A percentile compares a stretch with the other conserved stretches of the same genome.
Conservation (phyloP, 2,888 invertebrate genomes). For the Microplitis manilae region DNA sequence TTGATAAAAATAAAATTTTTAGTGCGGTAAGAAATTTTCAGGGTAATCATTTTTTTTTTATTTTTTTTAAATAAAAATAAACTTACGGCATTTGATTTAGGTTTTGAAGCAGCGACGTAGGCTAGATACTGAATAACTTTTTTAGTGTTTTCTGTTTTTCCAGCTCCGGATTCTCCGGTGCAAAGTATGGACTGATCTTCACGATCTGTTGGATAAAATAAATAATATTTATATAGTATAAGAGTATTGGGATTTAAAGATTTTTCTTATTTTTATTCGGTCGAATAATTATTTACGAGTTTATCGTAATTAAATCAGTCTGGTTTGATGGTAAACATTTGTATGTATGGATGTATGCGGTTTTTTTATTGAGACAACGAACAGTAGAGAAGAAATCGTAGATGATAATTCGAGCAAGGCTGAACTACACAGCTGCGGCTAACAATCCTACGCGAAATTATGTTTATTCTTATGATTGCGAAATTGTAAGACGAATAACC, state of each 20-base stretch:
- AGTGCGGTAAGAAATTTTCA: not conserved
- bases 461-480: constrained; percentile 42
- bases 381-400: constrained; percentile 30
- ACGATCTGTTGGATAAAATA: constrained; percentile 81
- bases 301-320: constrained; percentile 7
- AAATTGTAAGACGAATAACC: constrained; percentile 32
- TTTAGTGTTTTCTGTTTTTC: constrained; percentile 99
- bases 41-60: not conserved
- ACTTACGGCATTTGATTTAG: constrained; percentile 91
- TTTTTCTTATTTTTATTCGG: not conserved
- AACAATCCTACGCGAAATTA: constrained; percentile 42
- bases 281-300: not conserved
- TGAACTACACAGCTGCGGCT: constrained; percentile 25
- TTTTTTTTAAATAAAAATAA: constrained; percentile 6
- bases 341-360: constrained; percentile 33
- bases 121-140: constrained; percentile 99
- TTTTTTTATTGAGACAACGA: constrained; percentile 2
- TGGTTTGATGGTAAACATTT: not conserved
- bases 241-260: too few relatives aligned
- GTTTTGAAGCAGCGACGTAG: constrained; percentile 98
- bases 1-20: not conserved
- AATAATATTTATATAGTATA: constrained; percentile 44
- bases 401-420: constrained; percentile 38
- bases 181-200: constrained; percentile 99
- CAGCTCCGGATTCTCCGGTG: constrained; percentile 99